Base-by-base conservation (phyloP, 2,113 vertebrate species). In the Trogon melanurus region DNA sequence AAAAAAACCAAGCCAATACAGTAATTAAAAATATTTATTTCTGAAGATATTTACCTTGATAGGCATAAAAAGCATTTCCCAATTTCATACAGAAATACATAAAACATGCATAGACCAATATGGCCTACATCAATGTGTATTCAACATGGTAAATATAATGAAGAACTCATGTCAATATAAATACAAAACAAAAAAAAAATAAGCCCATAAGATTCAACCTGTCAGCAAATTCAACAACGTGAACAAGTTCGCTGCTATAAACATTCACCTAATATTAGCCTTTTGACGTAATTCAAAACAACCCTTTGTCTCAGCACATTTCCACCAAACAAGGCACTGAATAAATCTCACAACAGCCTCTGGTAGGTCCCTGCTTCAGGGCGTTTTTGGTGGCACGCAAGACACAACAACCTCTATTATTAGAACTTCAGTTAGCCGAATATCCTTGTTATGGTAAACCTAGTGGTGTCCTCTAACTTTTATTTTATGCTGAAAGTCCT, bases 11-110 rank as follows among this genome's bases (percentile, higher is more conserved):
- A 81, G 65, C 50, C 65, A 89, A 57, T 93, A 89, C 11, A 91
- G 62, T 97, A 98, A 96, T 97, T 98, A 97, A 98, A 98, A 98
- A 98, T 98, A 98, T 98, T 99, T 98, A 98, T 98, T 98, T 98
- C 97, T 98, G 97, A 97, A 96, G 96, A 96, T 95, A 97, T 93
- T 97, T 97, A 98, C 98, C 99, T 98, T 93, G 97, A 97, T 92
- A 98, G 97, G 97, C 98, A 98, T 97, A 97, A 98, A 97, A 98
- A 97, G 92, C 93, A 96, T 97, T 93, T 98, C 87, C 79, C 96
- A 94, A 98, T 99, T 99, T 99, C 99, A 98, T 96, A 98, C 98
- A 99, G 98, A 99, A 99, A 99, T 98, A 98, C 88, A 97, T 97
- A 95, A 91, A 94, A 97, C 91, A 97, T 94, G 96, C 97, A 98